Evolutionary conservation across 2,888 invertebrate species (phyloP), one percentile per base, ranked within the genome.

Genomic region (Hirtodrosophila cameraria): DNA sequence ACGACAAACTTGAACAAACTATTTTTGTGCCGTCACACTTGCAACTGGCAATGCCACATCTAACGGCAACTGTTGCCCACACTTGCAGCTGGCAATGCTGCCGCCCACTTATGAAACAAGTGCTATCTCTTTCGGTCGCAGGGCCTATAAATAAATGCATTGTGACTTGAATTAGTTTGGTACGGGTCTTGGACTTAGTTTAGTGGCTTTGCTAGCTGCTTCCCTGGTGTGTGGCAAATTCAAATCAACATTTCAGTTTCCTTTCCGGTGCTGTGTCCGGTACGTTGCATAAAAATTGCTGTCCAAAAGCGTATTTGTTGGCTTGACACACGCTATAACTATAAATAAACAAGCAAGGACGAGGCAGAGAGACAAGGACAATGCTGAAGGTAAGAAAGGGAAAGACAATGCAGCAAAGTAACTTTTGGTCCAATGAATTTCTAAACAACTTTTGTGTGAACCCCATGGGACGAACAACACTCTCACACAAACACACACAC

Each of bases 341-440:
- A 73, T 75, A 75, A 72, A 75, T 68, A 75, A 71, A 57, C 45
- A 45, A 75, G 50, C 66, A 48, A 66, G 43, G 23, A 28, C 36
- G 38, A 30, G 11, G 8, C 5, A 27, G 9, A n/a, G 13, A 45
- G 13, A 12, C 8, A 50, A 9, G 15, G 11, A 9, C 23, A 23
- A 9, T 16, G 18, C 18, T 5, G 18, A 18, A 18, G 18, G 18
- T 5, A 18, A 36, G 11, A 9, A n/a, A 25, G 43, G 35, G 25
- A 38, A 11, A 27, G 30, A 50, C 11, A 28, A 15, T 1, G n/a
- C 5, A 48, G 30, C 39, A 42, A 35, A 39, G 49, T 48, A 76
- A 64, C 59, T 67, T 69, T 75, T 68, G 66, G 64, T 50, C 63
- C 79, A 75, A 72, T 79, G 82, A 79, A 79, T 82, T 78, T 74